Evolutionary conservation across 2,888 invertebrate genomes (phyloP).

Genomic region (Bellardia bayeri): DNA sequence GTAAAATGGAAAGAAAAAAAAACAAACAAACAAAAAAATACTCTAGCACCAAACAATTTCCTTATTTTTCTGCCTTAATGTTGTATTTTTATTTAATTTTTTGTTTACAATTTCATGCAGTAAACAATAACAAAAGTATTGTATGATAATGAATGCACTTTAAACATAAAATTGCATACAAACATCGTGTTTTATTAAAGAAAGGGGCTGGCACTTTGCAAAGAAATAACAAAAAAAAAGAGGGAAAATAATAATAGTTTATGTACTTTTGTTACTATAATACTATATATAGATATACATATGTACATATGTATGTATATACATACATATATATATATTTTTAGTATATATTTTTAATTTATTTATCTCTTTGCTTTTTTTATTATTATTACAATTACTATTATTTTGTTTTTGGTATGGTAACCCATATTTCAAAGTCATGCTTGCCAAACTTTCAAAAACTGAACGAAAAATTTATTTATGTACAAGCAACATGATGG

Average conservation of each 20-base stretch:
- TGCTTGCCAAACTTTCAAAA: slow-evolving; percentile 55
- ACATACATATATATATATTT: neutral
- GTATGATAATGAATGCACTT: slow-evolving; percentile 63
- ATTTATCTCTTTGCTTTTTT: neutral
- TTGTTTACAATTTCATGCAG: slow-evolving; percentile 5
- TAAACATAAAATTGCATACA: slow-evolving; percentile 38
- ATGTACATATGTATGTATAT: neutral
- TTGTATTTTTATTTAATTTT: slow-evolving; percentile 27
- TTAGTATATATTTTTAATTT: neutral
- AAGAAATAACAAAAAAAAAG: neutral
- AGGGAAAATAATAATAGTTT: slow-evolving; percentile 7
- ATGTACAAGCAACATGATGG: neutral
- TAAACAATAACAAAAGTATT: slow-evolving; percentile 54
- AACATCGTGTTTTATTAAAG: slow-evolving; percentile 21
- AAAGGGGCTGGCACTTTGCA: slow-evolving; percentile 27
- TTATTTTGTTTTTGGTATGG: slow-evolving; percentile 47
- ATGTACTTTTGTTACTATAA: slow-evolving; percentile 8
- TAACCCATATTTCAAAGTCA: slow-evolving; percentile 73
- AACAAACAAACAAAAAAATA: slow-evolving; percentile 14
- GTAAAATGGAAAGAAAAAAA: slow-evolving; percentile 47
- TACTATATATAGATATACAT: neutral
- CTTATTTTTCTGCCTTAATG: slow-evolving; percentile 54
- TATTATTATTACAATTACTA: neutral
- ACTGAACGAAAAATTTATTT: slow-evolving; percentile 10
- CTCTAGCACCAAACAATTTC: slow-evolving; percentile 54